Evolutionary conservation across 2,888 invertebrate genomes (phyloP), one percentile per base, ranked within the genome.

Genomic region (Bibio marci): DNA sequence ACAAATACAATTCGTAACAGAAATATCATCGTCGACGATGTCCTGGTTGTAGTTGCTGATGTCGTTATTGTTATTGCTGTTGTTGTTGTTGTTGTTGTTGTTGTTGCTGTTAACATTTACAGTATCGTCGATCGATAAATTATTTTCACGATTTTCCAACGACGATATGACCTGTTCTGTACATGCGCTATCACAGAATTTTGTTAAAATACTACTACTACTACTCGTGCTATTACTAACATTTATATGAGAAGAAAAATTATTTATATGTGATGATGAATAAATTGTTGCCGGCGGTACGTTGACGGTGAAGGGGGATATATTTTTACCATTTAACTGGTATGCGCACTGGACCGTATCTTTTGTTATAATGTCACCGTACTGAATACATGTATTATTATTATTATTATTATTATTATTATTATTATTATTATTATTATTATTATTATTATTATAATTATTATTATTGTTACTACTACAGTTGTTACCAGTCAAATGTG

Each of bases 261-360:
- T 30, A 14, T 32, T 32, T 17, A 17, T 33, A 17, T 19, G 31
- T 15, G 17, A 17, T 14, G 18, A 32, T 32, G 15, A 17, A 32
- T 33, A 12, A 18, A 33, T 33, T 33, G 19, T 33, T 33, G 17
- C 12, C 33, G 33, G 17, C n/a, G 17, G 12, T 18, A 15, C 3
- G 12, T 18, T 17, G 33, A 18, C 4, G 14, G 17, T 14, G 17
- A 6, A 17, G 33, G 33, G 14, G 18, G 33, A 11, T 10, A 17
- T 33, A 17, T 33, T 33, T 31, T 31, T 31, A 31, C 31, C 31
- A 31, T 31, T 15, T 11, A 31, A 33, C 6, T 14, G 12, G 17
- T 14, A 33, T 33, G 33, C 19, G 33, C 33, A 33, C 33, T 33
- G 33, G 33, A 33, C 33, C 33, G 19, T 12, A 17, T 18, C 18